These are phyloP conservation scores for Malurus alboscapulatus DNA, from an alignment of 2,113 vertebrate species.

Conservation along the genomic window DNA sequence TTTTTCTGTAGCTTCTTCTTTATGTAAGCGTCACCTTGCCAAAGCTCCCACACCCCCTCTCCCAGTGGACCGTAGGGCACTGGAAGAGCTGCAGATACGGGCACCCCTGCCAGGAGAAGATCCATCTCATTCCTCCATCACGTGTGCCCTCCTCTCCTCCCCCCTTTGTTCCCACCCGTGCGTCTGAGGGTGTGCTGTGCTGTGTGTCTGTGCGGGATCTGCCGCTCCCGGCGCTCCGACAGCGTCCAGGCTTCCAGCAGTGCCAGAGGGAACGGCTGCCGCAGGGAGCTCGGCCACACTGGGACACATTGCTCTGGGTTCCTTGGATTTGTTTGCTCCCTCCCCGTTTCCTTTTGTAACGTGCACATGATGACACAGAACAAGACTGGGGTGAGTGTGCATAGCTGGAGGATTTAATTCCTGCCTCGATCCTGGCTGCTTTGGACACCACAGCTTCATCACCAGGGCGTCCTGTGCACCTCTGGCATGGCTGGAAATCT, in stretches of 20 bases:
- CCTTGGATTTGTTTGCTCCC: background rate
- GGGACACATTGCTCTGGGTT: background rate
- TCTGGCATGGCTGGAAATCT: background rate
- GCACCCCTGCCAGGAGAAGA: slow-evolving; percentile 69
- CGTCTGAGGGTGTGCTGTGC: slow-evolving; percentile 50
- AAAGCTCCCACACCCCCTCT: slow-evolving; percentile 70
- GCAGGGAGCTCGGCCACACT: background rate
- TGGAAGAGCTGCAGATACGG: slow-evolving; percentile 71
- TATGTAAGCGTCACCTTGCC: slow-evolving; percentile 77
- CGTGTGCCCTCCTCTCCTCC: slow-evolving; percentile 58
- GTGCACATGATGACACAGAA: background rate
- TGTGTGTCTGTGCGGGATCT: slow-evolving; percentile 63
- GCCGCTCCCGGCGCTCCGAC: background rate
- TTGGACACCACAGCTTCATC: background rate
- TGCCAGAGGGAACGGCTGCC: slow-evolving; percentile 16
- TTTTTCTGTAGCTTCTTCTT: slow-evolving; percentile 84
- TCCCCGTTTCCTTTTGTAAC: background rate
- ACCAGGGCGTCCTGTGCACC: background rate
- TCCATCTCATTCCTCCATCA: slow-evolving; percentile 73
- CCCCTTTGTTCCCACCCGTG: slow-evolving; percentile 53
- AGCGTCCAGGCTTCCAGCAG: background rate
- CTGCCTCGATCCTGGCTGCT: background rate
- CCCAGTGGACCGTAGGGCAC: slow-evolving; percentile 69
- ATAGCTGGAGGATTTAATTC: background rate
- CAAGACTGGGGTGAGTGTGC: background rate